Evolutionary conservation across 1,140 invertebrate species (phyloP), one percentile per base, ranked within the genome.

Genomic region (Drosophila micromelanica): DNA sequence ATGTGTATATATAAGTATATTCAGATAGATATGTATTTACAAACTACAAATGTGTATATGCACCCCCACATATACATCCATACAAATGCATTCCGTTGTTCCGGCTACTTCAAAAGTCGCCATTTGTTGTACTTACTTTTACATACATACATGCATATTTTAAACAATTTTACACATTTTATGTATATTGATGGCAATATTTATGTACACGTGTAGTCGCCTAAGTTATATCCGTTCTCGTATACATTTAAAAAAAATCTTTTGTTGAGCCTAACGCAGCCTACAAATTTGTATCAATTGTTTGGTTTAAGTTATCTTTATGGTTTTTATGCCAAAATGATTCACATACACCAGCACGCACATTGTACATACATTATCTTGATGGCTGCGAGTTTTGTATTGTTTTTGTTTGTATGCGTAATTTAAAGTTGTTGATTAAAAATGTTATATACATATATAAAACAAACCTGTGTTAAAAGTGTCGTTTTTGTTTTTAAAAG

Each of bases 11-110:
- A 55, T 37, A 23, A n/a, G 23, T 2, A 49, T 13, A 30, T 48
- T 48, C 2, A 27, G 20, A n/a, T 27, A 23, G 1, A 48, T 27
- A 35, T 35, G 32, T 35, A 35, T 35, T 35, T 8, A 8, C 32
- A 35, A 49, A 13, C 9, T n/a, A 30, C 15, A 37, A 15, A 12
- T 56, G 40, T 51, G 9, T 54, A 13, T 35, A 35, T 13, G 6
- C 40, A 55, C 15, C 20, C 8, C 20, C 8, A 7, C 15, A 40
- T 40, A 11, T 13, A 17, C 9, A 12, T 48, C 67, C 42, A 70
- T 64, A 49, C 60, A 37, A 57, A 56, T 57, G 30, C 69, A 72
- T 72, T 72, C 69, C 69, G 45, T 40, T 38, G 17, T 38, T 20
- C 48, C 7, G 12, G 20, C 17, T 30, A 35, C 9, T 43, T 61